Evolutionary conservation across 2,888 invertebrate species (phyloP).

Genomic region (Petrophora chlorosata): DNA sequence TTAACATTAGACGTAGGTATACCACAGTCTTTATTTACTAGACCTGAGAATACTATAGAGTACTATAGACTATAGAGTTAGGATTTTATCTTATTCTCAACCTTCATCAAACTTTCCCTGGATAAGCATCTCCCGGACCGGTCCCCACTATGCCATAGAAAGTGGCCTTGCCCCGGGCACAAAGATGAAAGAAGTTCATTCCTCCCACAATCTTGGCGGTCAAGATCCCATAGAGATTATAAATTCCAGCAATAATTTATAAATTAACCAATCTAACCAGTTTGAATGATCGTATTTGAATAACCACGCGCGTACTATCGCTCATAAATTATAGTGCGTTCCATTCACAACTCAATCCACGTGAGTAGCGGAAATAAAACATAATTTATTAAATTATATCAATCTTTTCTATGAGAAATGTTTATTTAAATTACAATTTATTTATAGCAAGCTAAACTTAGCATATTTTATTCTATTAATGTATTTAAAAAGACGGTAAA

Average conservation of each 20-base stretch:
- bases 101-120: slow-evolving; percentile 43
- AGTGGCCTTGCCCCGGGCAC: slow-evolving; percentile 70
- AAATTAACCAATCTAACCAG: slow-evolving; percentile 22
- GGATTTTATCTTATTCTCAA: too few relatives aligned
- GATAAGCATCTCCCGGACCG: slow-evolving; percentile 53
- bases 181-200: slow-evolving; percentile 69
- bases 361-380: neutral
- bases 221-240: slow-evolving; percentile 33
- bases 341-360: slow-evolving; percentile 10
- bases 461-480: too few relatives aligned
- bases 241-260: slow-evolving; percentile 21
- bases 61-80: too few relatives aligned
- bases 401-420: too few relatives aligned
- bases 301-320: slow-evolving; percentile 24
- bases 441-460: too few relatives aligned
- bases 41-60: too few relatives aligned
- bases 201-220: slow-evolving; percentile 53
- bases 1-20: too few relatives aligned
- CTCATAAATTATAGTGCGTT: slow-evolving; percentile 25
- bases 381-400: too few relatives aligned
- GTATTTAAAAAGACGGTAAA: too few relatives aligned
- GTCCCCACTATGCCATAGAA: slow-evolving; percentile 69
- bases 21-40: too few relatives aligned
- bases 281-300: slow-evolving; percentile 29
- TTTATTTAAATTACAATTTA: too few relatives aligned